These are phyloP conservation scores for Noctua janthe DNA, from an alignment of 2,888 invertebrate species.

Conservation along the genomic window DNA sequence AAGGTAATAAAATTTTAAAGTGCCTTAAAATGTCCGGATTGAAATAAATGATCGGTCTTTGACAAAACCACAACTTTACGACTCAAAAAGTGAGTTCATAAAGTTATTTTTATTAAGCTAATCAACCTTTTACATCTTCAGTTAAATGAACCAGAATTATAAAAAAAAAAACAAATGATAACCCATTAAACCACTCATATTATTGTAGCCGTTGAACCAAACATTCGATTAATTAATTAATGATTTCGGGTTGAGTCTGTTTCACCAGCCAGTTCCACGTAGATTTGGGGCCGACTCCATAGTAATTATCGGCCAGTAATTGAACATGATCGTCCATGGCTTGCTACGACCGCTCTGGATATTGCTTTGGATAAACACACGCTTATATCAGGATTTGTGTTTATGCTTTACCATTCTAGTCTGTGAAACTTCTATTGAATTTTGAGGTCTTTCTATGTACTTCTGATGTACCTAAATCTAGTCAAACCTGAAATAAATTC, in stretches of 20 bases:
- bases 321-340: slow-evolving; percentile 49
- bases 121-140: no score
- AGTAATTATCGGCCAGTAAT: slow-evolving; percentile 55
- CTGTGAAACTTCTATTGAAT: background rate
- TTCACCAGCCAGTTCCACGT: slow-evolving; percentile 25
- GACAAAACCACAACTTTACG: no score
- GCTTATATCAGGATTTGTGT: background rate
- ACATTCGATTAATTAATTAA: slow-evolving; percentile 47
- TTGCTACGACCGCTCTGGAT: slow-evolving; percentile 5
- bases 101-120: no score
- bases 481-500: background rate
- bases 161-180: background rate
- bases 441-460: background rate
- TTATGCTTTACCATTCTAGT: background rate
- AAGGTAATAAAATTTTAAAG: background rate
- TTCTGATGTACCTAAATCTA: background rate
- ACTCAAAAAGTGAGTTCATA: no score
- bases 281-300: slow-evolving; percentile 26
- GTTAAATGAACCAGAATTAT: background rate
- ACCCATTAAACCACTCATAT: slow-evolving; percentile 8
- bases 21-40: background rate
- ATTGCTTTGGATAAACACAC: slow-evolving; percentile 20
- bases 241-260: slow-evolving; percentile 17
- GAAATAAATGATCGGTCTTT: background rate
- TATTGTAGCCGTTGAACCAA: slow-evolving; percentile 22